phyloP scores from a whole-genome alignment of 1,140 invertebrate species.

The Tachypleus tridentatus region DNA sequence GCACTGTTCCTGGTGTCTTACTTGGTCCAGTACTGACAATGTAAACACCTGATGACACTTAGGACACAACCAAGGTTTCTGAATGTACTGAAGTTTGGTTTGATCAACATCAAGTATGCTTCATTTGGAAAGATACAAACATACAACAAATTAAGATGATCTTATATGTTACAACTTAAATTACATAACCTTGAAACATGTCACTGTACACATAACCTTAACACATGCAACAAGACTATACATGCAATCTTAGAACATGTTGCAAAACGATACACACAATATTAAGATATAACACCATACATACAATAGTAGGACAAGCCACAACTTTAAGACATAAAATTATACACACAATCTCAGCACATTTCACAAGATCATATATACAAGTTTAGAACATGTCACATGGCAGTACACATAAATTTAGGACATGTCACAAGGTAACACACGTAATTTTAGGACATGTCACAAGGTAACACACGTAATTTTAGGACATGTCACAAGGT shows the following conservation, averaged over 20 bases:
- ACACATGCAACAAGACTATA: constrained; percentile 1
- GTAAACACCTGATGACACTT: constrained; percentile 33
- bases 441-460: too few species aligned
- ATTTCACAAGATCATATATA: too few species aligned
- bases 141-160: constrained; percentile 3
- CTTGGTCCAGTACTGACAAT: constrained; percentile 33
- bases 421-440: too few species aligned
- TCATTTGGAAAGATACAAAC: constrained; percentile 11
- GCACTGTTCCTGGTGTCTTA: constrained; percentile 35
- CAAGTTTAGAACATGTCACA: too few species aligned
- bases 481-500: too few species aligned
- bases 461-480: too few species aligned
- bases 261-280: constrained; percentile 3
- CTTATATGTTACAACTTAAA: neutral
- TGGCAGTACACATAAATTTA: too few species aligned
- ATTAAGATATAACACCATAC: neutral
- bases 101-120: constrained; percentile 32
- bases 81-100: constrained; percentile 28
- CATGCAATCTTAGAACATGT: constrained; percentile 9
- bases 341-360: too few species aligned
- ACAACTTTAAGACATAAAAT: too few species aligned
- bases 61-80: constrained; percentile 37
- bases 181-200: neutral
- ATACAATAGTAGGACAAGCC: neutral
- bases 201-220: constrained; percentile 7